Percentiles rank a stretch among this genome's conserved stretches.
Evolutionary conservation across 92 coral and sea anemone genomes (phyloP).

Genomic region (Meandrina meandrites): DNA sequence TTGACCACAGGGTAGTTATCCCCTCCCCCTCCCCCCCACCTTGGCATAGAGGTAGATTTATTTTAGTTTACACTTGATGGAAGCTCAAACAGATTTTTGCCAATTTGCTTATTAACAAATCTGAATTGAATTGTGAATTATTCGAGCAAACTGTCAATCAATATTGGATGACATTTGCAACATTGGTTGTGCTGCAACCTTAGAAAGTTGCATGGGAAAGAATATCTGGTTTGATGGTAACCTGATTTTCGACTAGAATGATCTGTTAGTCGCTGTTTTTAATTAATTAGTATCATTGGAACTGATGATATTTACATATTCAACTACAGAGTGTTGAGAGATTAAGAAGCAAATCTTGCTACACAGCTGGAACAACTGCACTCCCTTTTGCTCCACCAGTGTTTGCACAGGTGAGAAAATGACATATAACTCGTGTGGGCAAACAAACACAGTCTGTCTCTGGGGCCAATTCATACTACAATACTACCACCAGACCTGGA

Average conservation of each 20-base stretch:
- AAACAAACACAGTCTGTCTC: too few species aligned
- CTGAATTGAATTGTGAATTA: too few species aligned
- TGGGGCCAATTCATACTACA: too few species aligned
- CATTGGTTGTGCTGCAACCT: too few species aligned
- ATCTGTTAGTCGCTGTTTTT: neutral
- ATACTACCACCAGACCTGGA: too few species aligned
- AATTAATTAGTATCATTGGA: neutral
- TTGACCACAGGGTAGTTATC: too few species aligned
- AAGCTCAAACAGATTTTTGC: too few species aligned
- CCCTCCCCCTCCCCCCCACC: too few species aligned
- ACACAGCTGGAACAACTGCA: conserved; percentile 68
- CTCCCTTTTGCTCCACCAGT: conserved; percentile 74
- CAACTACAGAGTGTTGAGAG: conserved; percentile 68
- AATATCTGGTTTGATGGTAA: neutral
- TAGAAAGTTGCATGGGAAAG: neutral
- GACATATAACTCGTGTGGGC: neutral
- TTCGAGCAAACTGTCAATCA: neutral
- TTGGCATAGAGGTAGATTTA: too few species aligned
- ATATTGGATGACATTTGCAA: too few species aligned
- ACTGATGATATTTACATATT: neutral
- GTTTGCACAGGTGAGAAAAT: conserved; percentile 61
- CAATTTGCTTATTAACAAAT: too few species aligned
- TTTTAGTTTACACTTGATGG: too few species aligned
- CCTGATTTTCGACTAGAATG: neutral
- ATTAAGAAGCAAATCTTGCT: conserved; percentile 55